These are phyloP conservation scores for Anomalospiza imberbis DNA, from an alignment of 2,797 vertebrate species.

Conservation along the genomic window DNA sequence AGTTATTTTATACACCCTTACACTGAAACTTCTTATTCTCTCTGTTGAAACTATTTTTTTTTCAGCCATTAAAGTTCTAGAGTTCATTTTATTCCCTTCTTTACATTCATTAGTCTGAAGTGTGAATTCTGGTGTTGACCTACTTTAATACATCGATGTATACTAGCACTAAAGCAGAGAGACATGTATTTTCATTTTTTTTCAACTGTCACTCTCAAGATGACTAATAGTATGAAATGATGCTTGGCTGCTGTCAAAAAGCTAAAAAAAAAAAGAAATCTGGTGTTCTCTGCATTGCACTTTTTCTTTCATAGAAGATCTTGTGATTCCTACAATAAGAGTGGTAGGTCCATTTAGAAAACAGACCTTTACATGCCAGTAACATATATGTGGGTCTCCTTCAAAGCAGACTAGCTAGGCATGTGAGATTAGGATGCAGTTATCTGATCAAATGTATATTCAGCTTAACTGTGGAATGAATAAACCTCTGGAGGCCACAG, in stretches of 20 bases:
- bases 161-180: neutral
- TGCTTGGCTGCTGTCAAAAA: neutral
- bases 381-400: accelerated
- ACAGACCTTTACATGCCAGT: neutral
- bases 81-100: neutral
- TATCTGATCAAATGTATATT: neutral
- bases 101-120: neutral
- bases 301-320: neutral
- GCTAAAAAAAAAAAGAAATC: neutral
- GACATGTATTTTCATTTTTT: neutral
- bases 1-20: neutral
- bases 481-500: neutral
- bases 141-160: neutral
- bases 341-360: neutral
- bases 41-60: neutral
- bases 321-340: neutral
- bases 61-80: neutral
- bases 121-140: neutral
- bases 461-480: neutral
- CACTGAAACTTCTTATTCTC: neutral
- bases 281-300: neutral
- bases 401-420: neutral
- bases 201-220: neutral
- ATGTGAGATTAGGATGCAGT: neutral
- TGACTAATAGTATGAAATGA: neutral